A percentile compares a stretch with the other conserved stretches of the same genome.
These are phyloP conservation scores for Lottia gigantea DNA, from an alignment of 2,888 invertebrate species.

Conservation along the genomic window DNA sequence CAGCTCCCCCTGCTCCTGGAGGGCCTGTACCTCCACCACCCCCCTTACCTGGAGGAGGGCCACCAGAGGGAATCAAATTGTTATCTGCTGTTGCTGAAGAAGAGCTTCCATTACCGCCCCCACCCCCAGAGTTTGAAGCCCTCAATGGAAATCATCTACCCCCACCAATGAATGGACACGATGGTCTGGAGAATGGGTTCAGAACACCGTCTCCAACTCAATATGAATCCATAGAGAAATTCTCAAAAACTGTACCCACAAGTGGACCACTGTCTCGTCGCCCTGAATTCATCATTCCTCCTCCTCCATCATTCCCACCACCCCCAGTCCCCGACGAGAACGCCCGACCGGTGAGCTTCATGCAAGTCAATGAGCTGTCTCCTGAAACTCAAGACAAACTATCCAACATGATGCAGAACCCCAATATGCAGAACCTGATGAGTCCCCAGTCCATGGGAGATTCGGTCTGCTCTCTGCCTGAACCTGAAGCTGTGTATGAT, in stretches of 20 bases:
- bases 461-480: conserved; percentile 15
- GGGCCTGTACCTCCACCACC: background rate
- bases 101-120: conserved; percentile 23
- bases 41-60: conserved; percentile 17
- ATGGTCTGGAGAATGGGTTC: background rate
- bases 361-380: conserved; percentile 36
- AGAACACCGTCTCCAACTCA: background rate
- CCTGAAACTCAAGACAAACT: conserved; percentile 46
- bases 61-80: conserved; percentile 13
- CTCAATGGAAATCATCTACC: conserved; percentile 2
- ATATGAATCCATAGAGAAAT: background rate
- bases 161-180: conserved; percentile 5
- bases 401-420: conserved; percentile 34
- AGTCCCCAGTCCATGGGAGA: conserved; percentile 20
- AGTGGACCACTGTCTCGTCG: background rate
- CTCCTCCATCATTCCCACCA: conserved; percentile 7
- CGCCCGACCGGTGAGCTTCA: conserved; percentile 10
- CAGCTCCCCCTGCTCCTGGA: conserved; percentile 28
- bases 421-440: conserved; percentile 16
- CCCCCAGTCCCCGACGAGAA: conserved; percentile 8
- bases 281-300: conserved; percentile 9
- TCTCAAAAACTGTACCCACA: background rate
- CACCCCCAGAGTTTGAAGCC: conserved; percentile 4
- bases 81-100: conserved; percentile 16
- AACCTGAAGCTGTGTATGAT: conserved; percentile 74